Evolutionary conservation across 2,888 invertebrate genomes (phyloP), one percentile per base, ranked within the genome.

Genomic region (Sinotaia quadrata): DNA sequence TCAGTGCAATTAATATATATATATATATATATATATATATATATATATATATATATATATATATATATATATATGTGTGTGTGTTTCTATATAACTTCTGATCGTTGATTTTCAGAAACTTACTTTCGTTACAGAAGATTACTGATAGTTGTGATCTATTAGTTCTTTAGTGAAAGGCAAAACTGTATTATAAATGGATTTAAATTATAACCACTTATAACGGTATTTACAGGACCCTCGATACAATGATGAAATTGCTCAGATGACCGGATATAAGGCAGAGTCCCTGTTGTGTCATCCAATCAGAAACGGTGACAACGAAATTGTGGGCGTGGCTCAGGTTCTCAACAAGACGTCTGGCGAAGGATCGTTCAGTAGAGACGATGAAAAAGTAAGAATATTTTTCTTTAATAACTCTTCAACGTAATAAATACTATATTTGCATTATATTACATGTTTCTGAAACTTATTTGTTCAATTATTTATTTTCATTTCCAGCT

Each of bases 241-340:
- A 31, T 90, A 89, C 78, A 89, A 89, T 76, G 89, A 90, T 73
- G 88, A 89, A 68, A 89, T 90, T 37, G 89, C 89, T 78, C 81
- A 87, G 61, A 89, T 90, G 60, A 87, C 88, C 49, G 89, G 89
- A 27, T 89, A 89, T 78, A 78, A 94, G 61, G 96, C 96, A 90
- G 93, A 93, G 86, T 94, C 94, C 73, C 93, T 97, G 78, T 91
- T 97, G 34, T 96, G 96, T 88, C 96, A 97, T 96, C 95, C 97
- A 66, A 96, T 97, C 84, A 78, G 71, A 59, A 84, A 84, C 69
- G 79, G 81, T 5, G 85, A 85, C 49, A 81, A 83, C 60, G 84
- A 85, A 44, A 80, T 87, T 24, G 83, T 86, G 84, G 91, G 90
- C 31, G 90, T 91, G 31, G 90, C 89, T 2, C 90, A 89, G 66